Evolutionary conservation across 1,140 invertebrate genomes (phyloP).

Genomic region (Drosophila santomea): DNA sequence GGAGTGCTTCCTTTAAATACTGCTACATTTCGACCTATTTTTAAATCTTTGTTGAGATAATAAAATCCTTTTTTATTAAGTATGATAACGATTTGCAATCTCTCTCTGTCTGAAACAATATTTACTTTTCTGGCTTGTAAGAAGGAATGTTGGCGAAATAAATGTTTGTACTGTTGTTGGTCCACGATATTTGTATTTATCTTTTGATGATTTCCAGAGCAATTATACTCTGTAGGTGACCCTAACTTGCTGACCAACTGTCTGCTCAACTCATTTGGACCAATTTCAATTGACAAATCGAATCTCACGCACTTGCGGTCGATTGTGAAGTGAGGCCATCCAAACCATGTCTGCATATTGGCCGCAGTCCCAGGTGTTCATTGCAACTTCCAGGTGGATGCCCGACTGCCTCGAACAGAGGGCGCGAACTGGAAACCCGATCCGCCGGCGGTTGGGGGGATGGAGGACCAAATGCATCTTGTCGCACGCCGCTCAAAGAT

Average conservation of each 20-base stretch:
- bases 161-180: too few species aligned
- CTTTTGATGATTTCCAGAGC: not conserved
- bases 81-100: not conserved
- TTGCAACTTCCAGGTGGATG: slow-evolving; percentile 37
- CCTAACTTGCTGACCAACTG: not conserved
- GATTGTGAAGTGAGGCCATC: slow-evolving; percentile 62
- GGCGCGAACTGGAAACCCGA: slow-evolving; percentile 9
- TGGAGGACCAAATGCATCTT: not conserved
- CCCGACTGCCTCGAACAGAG: slow-evolving; percentile 1
- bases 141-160: not conserved
- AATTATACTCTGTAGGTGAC: not conserved
- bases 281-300: slow-evolving; percentile 53
- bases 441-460: not conserved
- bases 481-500: slow-evolving; percentile 6
- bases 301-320: slow-evolving; percentile 70
- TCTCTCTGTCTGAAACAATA: too few species aligned
- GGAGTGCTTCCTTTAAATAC: not conserved
- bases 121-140: not conserved
- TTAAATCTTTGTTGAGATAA: not conserved
- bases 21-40: not conserved
- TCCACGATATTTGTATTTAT: not conserved
- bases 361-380: slow-evolving; percentile 22
- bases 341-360: slow-evolving; percentile 5
- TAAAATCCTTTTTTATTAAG: not conserved
- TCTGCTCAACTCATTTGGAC: slow-evolving; percentile 1